Conservation (phyloP, 2,113 vertebrate genomes). For the Phyllostomus hastatus region DNA sequence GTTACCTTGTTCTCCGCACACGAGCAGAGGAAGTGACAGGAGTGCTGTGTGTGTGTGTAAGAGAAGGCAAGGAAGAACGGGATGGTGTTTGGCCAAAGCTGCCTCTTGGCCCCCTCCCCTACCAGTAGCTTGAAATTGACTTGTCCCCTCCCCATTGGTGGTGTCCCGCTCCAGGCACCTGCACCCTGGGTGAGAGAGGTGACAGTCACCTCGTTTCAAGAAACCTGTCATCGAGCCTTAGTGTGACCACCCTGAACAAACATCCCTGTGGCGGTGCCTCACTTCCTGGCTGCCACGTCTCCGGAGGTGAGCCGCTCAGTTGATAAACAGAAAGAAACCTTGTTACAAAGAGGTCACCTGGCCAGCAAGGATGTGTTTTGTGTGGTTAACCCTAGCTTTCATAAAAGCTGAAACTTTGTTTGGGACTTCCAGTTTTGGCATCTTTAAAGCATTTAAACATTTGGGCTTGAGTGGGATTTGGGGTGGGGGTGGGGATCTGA, state of each 20-base stretch:
- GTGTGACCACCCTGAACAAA: slow-evolving; percentile 55
- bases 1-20: not conserved
- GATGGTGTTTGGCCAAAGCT: not conserved
- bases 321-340: slow-evolving; percentile 58
- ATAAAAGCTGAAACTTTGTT: not conserved
- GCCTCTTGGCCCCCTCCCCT: not conserved
- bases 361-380: not conserved
- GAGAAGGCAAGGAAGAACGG: not conserved
- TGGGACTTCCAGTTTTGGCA: not conserved
- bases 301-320: slow-evolving; percentile 7
- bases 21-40: not conserved
- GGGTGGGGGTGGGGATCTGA: not conserved
- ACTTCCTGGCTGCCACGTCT: slow-evolving; percentile 61
- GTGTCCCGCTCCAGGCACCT: not conserved
- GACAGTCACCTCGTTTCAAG: not conserved
- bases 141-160: accelerated
- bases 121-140: not conserved
- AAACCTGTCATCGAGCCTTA: not conserved
- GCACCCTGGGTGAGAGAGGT: not conserved
- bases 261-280: not conserved
- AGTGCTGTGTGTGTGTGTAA: not conserved
- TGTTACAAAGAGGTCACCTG: slow-evolving; percentile 38
- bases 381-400: not conserved
- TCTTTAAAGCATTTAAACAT: not conserved
- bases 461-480: not conserved